Conservation (phyloP, 2,888 invertebrate species). For the Cerastoderma edule region DNA sequence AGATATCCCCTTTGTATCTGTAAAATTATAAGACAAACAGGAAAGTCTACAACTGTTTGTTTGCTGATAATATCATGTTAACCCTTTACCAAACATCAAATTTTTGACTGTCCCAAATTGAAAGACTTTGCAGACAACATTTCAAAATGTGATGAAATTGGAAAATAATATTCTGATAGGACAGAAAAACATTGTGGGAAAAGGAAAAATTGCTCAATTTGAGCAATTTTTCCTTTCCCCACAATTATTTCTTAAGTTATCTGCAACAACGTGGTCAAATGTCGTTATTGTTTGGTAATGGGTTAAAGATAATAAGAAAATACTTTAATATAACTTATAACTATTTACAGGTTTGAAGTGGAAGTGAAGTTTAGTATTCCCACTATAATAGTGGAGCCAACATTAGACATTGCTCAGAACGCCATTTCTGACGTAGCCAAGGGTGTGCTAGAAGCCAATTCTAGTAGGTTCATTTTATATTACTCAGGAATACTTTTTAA, state of each 20-base stretch:
- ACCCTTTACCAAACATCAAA: no score
- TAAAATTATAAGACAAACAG: no score
- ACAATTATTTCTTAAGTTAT: neutral
- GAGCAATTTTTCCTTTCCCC: constrained; percentile 7
- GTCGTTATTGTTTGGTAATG: neutral
- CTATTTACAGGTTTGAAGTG: constrained; percentile 79
- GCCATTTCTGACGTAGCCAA: constrained; percentile 77
- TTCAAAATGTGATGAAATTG: no score
- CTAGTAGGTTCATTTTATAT: constrained; percentile 67
- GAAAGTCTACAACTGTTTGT: no score
- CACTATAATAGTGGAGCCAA: constrained; percentile 81
- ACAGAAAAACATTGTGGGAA: constrained; percentile 1
- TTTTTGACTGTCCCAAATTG: no score
- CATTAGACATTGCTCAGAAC: constrained; percentile 79
- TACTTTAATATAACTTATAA: neutral
- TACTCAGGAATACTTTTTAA: no score
- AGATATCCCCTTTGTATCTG: no score
- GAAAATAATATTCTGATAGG: no score
- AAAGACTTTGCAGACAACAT: no score
- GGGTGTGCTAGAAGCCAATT: constrained; percentile 76
- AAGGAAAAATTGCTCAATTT: neutral
- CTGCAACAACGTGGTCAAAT: neutral
- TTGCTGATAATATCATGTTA: no score
- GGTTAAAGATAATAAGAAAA: neutral
- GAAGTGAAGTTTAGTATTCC: constrained; percentile 82